phyloP scores from a whole-genome alignment of 2,888 invertebrate species.

The Eupithecia inturbata region DNA sequence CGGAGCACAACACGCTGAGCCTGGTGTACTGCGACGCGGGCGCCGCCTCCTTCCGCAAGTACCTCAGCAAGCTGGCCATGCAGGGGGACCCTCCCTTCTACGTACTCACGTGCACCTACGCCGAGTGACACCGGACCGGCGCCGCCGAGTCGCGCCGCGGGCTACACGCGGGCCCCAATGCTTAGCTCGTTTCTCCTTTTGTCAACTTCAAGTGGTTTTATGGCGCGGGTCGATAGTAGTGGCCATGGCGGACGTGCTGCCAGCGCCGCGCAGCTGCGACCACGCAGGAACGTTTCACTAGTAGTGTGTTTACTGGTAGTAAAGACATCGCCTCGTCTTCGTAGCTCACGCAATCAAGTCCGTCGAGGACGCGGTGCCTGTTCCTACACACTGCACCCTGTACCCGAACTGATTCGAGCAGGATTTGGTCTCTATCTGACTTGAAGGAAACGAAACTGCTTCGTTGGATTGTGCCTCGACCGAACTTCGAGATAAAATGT shows the following conservation, averaged over 20 bases:
- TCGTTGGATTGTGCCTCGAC: neutral
- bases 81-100: constrained; percentile 59
- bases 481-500: neutral
- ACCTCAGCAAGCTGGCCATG: constrained; percentile 67
- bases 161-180: no score
- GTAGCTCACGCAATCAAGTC: neutral
- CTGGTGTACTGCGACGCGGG: constrained; percentile 85
- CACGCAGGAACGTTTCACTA: no score
- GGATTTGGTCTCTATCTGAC: neutral
- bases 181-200: neutral
- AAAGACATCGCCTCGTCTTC: neutral
- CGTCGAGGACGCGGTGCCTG: neutral
- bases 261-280: no score
- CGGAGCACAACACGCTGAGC: constrained; percentile 87
- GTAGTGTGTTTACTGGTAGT: neutral
- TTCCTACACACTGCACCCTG: neutral
- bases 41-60: constrained; percentile 77
- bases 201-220: neutral
- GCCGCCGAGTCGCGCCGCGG: no score
- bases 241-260: neutral
- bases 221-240: neutral
- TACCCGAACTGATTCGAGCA: neutral
- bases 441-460: neutral
- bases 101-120: constrained; percentile 68
- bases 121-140: constrained; percentile 59